Base-by-base conservation (phyloP, 2,113 vertebrate species). In the Tinamus guttatus region DNA sequence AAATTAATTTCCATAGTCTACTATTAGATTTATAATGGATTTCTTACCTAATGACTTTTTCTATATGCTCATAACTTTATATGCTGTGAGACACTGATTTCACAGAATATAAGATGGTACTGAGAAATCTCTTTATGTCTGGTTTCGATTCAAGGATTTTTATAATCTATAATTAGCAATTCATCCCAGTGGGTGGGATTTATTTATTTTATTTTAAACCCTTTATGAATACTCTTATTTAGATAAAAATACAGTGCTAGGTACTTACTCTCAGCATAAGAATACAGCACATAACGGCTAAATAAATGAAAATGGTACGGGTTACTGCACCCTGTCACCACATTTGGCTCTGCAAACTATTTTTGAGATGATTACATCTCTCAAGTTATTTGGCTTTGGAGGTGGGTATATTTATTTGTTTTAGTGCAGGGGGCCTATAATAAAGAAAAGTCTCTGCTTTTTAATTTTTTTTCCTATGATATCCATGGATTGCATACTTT, bases 201-300 rank as follows among this genome's bases (percentile, higher is more conserved):
- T 74, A 51, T 65, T 59, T 54, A 38, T 78, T 90, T 28, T 7
- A 13, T n/a, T 12, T 3, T 43, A 75, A 88, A 86, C 32, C 15
- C 10, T 86, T 91, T 78, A 34, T 5, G 2, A 49, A 73, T 81
- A 20, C 56, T 79, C 43, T 78, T 90, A 90, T 81, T 81, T 83
- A 75, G 73, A 71, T 88, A 54, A 94, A 96, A 94, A 86, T 93
- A 81, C 30, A 69, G 17, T 28, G 40, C 62, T 81, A 32, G n/a
- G 51, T 95, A 51, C 65, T 62, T 75, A 28, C 21, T 67, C 51
- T 45, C 51, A 87, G 41, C 15, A 52, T 9, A 43, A 52, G 7
- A 79, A 77, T 20, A 32, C 8, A 59, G 51, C 14, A 8, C 4
- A 80, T 12, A 13, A 41, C 34, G 0, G 0, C 60, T 75, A 90